Conservation (phyloP, 2,113 vertebrate species). For the Holacanthus passer region DNA sequence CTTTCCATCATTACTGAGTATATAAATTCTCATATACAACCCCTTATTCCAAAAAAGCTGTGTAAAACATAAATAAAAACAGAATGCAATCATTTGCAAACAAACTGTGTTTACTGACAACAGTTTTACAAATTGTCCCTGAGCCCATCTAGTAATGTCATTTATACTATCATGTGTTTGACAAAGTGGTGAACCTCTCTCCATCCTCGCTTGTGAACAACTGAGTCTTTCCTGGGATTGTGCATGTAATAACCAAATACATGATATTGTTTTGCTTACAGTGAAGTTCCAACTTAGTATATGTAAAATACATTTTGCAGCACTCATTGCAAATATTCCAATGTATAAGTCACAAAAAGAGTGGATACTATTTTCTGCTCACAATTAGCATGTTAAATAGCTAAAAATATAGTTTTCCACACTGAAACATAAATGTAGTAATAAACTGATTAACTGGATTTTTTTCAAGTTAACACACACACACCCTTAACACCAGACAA, state of each 20-base stretch:
- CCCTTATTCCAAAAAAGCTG: too few species aligned
- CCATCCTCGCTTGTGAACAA: too few species aligned
- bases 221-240: too few species aligned
- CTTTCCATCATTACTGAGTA: neutral
- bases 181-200: too few species aligned
- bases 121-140: too few species aligned
- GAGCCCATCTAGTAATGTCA: too few species aligned
- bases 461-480: neutral
- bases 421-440: neutral
- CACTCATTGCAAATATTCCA: neutral
- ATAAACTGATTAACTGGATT: neutral
- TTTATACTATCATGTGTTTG: too few species aligned
- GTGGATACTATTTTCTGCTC: neutral
- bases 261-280: too few species aligned
- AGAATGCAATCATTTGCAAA: too few species aligned
- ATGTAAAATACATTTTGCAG: neutral
- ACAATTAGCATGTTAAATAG: neutral
- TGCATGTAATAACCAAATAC: too few species aligned
- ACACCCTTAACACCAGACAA: neutral
- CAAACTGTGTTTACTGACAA: too few species aligned
- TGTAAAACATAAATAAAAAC: too few species aligned
- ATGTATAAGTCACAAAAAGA: neutral
- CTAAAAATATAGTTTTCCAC: neutral
- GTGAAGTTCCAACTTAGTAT: neutral
- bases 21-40: neutral